phyloP scores from a whole-genome alignment of 2,113 vertebrate genomes.

The Anarhynchus alexandrinus region DNA sequence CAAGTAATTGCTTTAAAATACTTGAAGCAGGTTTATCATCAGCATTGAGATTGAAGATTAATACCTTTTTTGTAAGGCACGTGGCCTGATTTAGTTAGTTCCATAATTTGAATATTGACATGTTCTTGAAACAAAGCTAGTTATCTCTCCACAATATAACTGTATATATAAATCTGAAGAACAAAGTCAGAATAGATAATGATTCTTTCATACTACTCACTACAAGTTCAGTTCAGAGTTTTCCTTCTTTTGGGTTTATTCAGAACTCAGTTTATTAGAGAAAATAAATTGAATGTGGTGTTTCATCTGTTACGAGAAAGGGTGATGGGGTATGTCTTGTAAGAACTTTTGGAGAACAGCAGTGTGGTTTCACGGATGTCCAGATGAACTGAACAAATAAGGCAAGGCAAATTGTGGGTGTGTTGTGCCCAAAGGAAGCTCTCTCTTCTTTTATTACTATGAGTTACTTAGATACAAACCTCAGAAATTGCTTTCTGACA shows the following conservation, averaged over 20 bases:
- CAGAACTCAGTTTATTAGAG: not conserved
- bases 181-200: not conserved
- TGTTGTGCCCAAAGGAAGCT: not conserved
- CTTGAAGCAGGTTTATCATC: slow-evolving; percentile 74
- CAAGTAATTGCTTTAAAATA: slow-evolving; percentile 95
- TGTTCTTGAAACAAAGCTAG: slow-evolving; percentile 26
- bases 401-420: not conserved
- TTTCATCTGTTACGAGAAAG: not conserved
- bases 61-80: slow-evolving; percentile 69
- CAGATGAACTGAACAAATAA: not conserved
- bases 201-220: not conserved
- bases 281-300: not conserved
- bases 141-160: not conserved
- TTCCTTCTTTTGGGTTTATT: not conserved
- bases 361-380: not conserved
- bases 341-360: not conserved
- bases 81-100: slow-evolving; percentile 67
- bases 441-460: not conserved
- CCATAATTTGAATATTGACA: slow-evolving; percentile 47
- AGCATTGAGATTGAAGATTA: slow-evolving; percentile 68
- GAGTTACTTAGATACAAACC: not conserved
- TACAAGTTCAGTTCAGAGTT: not conserved
- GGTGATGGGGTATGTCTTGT: not conserved
- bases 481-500: not conserved
- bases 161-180: not conserved